Conservation (phyloP, 2,113 vertebrate genomes). For the Diadophis punctatus region DNA sequence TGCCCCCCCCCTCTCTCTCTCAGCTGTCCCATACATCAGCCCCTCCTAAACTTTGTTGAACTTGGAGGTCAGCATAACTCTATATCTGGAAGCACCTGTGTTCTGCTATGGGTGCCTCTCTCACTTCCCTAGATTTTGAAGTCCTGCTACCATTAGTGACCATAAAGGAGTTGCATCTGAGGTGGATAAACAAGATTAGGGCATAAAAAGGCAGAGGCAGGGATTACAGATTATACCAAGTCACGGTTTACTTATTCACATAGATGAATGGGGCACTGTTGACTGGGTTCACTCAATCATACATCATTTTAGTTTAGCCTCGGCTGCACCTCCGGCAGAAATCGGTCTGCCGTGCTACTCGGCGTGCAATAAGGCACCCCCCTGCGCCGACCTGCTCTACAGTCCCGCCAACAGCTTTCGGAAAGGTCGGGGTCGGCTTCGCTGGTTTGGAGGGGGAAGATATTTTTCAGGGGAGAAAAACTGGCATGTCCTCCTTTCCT, state of each 20-base stretch:
- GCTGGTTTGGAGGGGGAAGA: slow-evolving; percentile 47
- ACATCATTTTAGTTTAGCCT: background rate
- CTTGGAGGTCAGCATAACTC: background rate
- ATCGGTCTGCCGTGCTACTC: background rate
- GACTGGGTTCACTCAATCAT: background rate
- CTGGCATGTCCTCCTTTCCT: slow-evolving; percentile 78
- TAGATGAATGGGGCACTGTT: background rate
- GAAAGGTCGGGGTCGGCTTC: slow-evolving; percentile 69
- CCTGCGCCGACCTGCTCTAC: background rate
- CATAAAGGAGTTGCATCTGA: background rate
- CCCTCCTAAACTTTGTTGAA: background rate
- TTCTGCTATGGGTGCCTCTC: background rate
- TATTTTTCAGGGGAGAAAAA: slow-evolving; percentile 59
- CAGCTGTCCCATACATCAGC: background rate
- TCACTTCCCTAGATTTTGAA: background rate
- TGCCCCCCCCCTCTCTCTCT: too few relatives aligned
- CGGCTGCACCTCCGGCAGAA: background rate
- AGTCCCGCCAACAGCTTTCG: slow-evolving; percentile 50
- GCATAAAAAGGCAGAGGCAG: background rate
- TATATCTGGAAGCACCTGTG: background rate
- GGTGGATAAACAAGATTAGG: background rate
- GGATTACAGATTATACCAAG: background rate
- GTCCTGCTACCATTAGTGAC: background rate
- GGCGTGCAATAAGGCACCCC: background rate
- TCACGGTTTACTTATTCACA: background rate